Evolutionary conservation across 2,888 invertebrate species (phyloP).

Genomic region (Diabrotica balteata): DNA sequence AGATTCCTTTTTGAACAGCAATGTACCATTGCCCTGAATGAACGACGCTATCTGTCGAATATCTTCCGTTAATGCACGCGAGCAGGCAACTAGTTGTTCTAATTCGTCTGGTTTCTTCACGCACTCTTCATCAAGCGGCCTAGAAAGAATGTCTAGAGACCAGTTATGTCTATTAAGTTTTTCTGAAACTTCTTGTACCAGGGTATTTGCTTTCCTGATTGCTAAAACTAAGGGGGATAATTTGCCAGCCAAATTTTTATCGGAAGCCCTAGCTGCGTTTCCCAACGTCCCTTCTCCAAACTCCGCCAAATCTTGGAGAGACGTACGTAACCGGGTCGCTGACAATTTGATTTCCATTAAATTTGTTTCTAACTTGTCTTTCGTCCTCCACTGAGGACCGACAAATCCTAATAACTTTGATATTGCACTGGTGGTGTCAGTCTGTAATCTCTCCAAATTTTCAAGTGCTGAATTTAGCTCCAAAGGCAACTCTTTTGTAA

Average conservation of each 20-base stretch:
- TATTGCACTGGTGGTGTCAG: slow-evolving; percentile 83
- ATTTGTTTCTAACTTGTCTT: slow-evolving; percentile 78
- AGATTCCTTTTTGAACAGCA: slow-evolving; percentile 74
- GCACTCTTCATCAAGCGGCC: slow-evolving; percentile 55
- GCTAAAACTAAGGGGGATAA: slow-evolving; percentile 81
- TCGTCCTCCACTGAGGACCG: slow-evolving; percentile 81
- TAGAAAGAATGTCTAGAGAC: slow-evolving; percentile 71
- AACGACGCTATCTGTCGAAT: slow-evolving; percentile 89
- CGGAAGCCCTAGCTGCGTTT: slow-evolving; percentile 83
- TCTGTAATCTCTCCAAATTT: slow-evolving; percentile 75
- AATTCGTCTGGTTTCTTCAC: slow-evolving; percentile 78
- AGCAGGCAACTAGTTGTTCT: slow-evolving; percentile 87
- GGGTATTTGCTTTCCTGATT: slow-evolving; percentile 78
- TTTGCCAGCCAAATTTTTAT: slow-evolving; percentile 73
- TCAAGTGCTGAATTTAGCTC: slow-evolving; percentile 80
- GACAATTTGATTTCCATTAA: slow-evolving; percentile 85
- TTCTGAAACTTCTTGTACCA: slow-evolving; percentile 79
- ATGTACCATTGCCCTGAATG: slow-evolving; percentile 84
- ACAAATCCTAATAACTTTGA: slow-evolving; percentile 80
- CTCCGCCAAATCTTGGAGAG: slow-evolving; percentile 85
- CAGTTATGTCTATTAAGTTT: slow-evolving; percentile 80
- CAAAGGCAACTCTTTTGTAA: slow-evolving; percentile 71
- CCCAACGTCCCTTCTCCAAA: slow-evolving; percentile 89
- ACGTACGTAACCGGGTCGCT: slow-evolving; percentile 77
- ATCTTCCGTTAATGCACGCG: slow-evolving; percentile 86